These are phyloP conservation scores for Emydura subglobosa DNA, from an alignment of 2,113 vertebrate genomes.

Conservation along the genomic window DNA sequence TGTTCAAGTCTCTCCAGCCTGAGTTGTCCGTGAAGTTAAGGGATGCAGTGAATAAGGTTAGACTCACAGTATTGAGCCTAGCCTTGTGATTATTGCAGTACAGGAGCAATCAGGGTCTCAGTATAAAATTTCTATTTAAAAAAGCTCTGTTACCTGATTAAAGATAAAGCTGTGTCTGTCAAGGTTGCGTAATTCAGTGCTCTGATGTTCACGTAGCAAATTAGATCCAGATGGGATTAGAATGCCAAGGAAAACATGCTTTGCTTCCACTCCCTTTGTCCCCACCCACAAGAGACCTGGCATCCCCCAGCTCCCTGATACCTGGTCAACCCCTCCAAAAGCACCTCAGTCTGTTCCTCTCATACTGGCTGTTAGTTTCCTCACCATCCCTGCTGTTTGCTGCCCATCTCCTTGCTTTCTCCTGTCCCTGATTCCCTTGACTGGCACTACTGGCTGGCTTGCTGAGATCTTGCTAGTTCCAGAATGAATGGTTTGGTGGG, in stretches of 20 bases:
- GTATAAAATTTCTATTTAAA: background rate
- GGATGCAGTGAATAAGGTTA: background rate
- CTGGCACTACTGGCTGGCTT: background rate
- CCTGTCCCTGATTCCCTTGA: background rate
- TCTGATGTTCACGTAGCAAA: background rate
- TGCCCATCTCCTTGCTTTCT: background rate
- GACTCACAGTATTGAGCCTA: background rate
- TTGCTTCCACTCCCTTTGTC: background rate
- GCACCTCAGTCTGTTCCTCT: background rate
- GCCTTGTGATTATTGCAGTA: background rate
- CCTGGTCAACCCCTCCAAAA: background rate
- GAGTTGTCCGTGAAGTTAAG: background rate
- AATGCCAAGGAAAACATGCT: background rate
- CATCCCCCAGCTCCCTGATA: background rate
- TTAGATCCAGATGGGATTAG: background rate
- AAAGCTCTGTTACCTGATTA: background rate
- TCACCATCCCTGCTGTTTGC: background rate
- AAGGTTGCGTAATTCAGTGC: background rate
- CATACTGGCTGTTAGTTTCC: background rate
- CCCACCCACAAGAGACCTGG: background rate
- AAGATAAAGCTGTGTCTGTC: background rate
- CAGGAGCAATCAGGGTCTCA: background rate
- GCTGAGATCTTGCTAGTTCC: background rate
- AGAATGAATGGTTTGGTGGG: background rate
- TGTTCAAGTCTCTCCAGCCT: background rate